Evolutionary conservation across 2,888 invertebrate species (phyloP), one percentile per base, ranked within the genome.

Genomic region (Arenicola marina): DNA sequence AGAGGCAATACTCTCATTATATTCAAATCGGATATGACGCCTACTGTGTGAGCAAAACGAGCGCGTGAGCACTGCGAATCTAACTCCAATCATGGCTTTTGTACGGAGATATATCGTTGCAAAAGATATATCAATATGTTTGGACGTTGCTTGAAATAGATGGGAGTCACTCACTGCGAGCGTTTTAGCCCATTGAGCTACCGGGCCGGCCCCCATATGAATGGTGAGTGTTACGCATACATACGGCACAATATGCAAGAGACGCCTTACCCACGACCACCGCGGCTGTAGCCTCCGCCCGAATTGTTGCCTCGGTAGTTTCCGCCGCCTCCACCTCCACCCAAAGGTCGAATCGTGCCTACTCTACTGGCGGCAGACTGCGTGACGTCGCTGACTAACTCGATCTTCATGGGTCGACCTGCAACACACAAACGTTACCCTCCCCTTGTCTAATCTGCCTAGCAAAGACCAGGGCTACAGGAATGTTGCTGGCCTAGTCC

Each of bases 211-310:
- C n/a, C n/a, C n/a, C n/a, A n/a, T n/a, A n/a, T n/a, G 26, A 48
- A 48, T 48, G 51, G 11, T 18, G 11, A 7, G 32, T 53, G 31
- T 31, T 28, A 29, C 29, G 29, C 33, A 44, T 11, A 57, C 11
- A 46, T 46, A 32, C 26, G 7, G 38, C 21, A 21, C 7, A 38
- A n/a, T n/a, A n/a, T n/a, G n/a, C n/a, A n/a, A n/a, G n/a, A n/a
- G n/a, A n/a, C 61, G 21, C 76, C 66, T 7, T 78, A 70, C 75
- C 87, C 75, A 72, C 87, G 80, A 65, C 88, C 79, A 44, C 87
- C 84, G 34, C 86, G 78, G 34, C 86, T 72, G 54, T 70, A 77
- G 55, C 86, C 80, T 48, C 63, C 61, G 51, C 60, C 56, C 4
- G 58, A 48, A 31, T 54, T 31, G 29, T 43, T 1, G n/a, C 43